A percentile compares a stretch with the other conserved stretches of the same genome.
Conservation (phyloP, 2,113 vertebrate genomes). For the Paralichthys olivaceus region DNA sequence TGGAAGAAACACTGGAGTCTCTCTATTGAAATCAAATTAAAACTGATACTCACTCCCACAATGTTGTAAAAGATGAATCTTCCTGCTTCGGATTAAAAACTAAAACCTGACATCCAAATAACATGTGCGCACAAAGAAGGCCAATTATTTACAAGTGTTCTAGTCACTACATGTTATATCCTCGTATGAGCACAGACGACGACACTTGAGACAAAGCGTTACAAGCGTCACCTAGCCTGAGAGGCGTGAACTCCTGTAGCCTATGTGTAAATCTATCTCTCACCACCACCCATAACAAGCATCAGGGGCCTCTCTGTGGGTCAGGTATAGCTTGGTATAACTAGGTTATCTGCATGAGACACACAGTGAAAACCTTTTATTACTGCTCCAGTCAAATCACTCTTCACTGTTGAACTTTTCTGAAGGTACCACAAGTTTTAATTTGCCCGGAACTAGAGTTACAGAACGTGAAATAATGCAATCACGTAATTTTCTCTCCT, state of each 20-base stretch:
- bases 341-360: slow-evolving; percentile 5
- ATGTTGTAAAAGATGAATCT: neutral
- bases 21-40: neutral
- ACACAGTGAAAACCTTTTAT: neutral
- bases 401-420: neutral
- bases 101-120: slow-evolving; percentile 13
- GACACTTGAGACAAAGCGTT: slow-evolving; percentile 52
- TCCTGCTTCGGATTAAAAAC: neutral
- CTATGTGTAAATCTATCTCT: slow-evolving; percentile 64
- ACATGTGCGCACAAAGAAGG: slow-evolving; percentile 36
- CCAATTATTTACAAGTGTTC: slow-evolving; percentile 49
- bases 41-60: slow-evolving; percentile 44
- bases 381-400: neutral
- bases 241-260: slow-evolving; percentile 69
- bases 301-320: slow-evolving; percentile 33
- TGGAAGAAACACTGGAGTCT: neutral
- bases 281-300: slow-evolving; percentile 53
- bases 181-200: slow-evolving; percentile 44
- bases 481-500: neutral
- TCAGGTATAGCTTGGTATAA: slow-evolving; percentile 1
- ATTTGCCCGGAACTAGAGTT: neutral
- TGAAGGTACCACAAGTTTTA: neutral
- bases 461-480: neutral
- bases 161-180: slow-evolving; percentile 63
- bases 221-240: slow-evolving; percentile 51